phyloP scores from a whole-genome alignment of 1,140 invertebrate genomes.

The Meloidogyne exigua region DNA sequence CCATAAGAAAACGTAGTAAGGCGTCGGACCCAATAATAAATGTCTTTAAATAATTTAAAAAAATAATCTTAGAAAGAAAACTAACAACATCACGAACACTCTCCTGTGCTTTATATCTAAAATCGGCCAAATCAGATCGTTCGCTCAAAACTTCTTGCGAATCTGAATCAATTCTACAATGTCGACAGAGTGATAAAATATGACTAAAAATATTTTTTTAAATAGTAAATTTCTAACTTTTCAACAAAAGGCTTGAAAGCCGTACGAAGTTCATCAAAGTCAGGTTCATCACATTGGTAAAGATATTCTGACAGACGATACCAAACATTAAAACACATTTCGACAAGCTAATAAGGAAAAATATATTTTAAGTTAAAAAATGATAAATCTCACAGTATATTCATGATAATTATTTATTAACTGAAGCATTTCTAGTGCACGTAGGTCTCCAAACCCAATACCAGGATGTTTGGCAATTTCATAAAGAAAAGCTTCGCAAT shows the following conservation, averaged over 20 bases:
- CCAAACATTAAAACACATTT: conserved; percentile 93
- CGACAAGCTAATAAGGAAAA: conserved; percentile 74
- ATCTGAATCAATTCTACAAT: conserved; percentile 86
- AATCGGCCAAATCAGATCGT: conserved; percentile 81
- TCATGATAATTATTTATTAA: conserved; percentile 92
- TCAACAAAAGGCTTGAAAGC: conserved; percentile 86
- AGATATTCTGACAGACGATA: conserved; percentile 88
- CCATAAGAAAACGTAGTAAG: conserved; percentile 79
- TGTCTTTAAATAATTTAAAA: conserved; percentile 65
- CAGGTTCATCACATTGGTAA: conserved; percentile 80
- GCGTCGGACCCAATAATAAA: conserved; percentile 89
- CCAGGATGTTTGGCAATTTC: conserved; percentile 73
- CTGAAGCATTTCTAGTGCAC: conserved; percentile 82
- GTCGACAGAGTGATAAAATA: conserved; percentile 68
- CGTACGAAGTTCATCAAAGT: conserved; percentile 69
- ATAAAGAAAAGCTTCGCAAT: conserved; percentile 84
- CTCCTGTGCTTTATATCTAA: conserved; percentile 83
- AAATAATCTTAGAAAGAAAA: background rate
- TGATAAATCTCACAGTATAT: conserved; percentile 74
- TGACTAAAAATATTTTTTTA: conserved; percentile 70
- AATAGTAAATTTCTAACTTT: conserved; percentile 67
- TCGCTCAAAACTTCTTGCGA: conserved; percentile 84
- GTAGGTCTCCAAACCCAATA: conserved; percentile 73
- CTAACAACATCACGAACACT: conserved; percentile 82
- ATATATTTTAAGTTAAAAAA: background rate